A percentile compares a stretch with the other conserved stretches of the same genome.
Conservation (phyloP, 2,888 invertebrate genomes). For the Chymomyza caudatula region DNA sequence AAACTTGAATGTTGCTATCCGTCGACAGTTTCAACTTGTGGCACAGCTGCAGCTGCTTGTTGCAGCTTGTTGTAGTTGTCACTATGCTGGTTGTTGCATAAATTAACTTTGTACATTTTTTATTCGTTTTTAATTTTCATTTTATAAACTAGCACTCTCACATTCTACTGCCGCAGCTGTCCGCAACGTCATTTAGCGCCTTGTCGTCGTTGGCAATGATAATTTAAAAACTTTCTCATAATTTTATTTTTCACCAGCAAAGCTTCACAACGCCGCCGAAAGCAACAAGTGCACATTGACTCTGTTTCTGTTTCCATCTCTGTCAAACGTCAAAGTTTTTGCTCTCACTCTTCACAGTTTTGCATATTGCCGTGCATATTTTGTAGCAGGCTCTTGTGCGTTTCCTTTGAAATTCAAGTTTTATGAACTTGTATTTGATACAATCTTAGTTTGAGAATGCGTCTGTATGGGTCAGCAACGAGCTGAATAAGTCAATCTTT, state of each 20-base stretch:
- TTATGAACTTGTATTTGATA: not conserved
- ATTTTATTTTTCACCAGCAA: slow-evolving; percentile 54
- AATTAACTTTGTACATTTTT: slow-evolving; percentile 60
- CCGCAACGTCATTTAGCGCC: slow-evolving; percentile 48
- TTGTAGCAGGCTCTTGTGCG: not conserved
- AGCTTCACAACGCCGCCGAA: too few relatives aligned
- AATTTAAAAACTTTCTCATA: slow-evolving; percentile 62
- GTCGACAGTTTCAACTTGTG: slow-evolving; percentile 37
- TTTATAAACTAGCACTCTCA: too few relatives aligned
- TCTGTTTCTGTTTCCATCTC: too few relatives aligned
- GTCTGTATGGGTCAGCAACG: not conserved
- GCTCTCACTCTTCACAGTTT: not conserved
- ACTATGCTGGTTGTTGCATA: slow-evolving; percentile 39
- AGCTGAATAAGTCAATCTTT: not conserved
- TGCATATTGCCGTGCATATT: not conserved
- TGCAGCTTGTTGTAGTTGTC: not conserved
- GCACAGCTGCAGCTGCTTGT: slow-evolving; percentile 16
- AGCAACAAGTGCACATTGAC: slow-evolving; percentile 47
- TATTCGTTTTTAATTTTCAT: slow-evolving; percentile 54
- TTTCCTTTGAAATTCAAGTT: not conserved
- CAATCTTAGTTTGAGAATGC: not conserved
- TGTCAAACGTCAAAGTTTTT: not conserved
- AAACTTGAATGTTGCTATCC: slow-evolving; percentile 4
- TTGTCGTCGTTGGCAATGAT: slow-evolving; percentile 48
- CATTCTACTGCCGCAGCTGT: too few relatives aligned